A percentile compares a stretch with the other conserved stretches of the same genome.
Evolutionary conservation across 2,888 invertebrate genomes (phyloP).

Genomic region (Lobophora halterata): DNA sequence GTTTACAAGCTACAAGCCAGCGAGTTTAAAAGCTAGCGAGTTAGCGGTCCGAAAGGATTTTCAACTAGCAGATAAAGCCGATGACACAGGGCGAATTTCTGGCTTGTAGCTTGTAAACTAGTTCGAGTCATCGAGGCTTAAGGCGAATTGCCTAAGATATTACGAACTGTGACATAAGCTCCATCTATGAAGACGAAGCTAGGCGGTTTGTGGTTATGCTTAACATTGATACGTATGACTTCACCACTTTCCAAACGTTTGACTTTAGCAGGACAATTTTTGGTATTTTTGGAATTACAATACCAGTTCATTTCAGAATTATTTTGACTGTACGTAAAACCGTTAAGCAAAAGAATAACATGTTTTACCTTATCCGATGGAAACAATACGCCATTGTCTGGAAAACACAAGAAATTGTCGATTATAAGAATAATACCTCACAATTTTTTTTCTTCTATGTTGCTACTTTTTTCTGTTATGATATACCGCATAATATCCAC

Average conservation of each 20-base stretch:
- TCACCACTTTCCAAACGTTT: constrained; percentile 22
- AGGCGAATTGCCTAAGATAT: neutral
- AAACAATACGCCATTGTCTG: constrained; percentile 34
- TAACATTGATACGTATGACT: constrained; percentile 20
- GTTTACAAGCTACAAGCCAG: too few relatives aligned
- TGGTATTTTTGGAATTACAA: constrained; percentile 37
- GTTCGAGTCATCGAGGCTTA: too few relatives aligned
- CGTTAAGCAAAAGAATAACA: constrained; percentile 40
- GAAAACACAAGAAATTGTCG: neutral
- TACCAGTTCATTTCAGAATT: constrained; percentile 42
- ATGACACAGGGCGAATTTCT: too few relatives aligned
- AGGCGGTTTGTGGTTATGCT: constrained; percentile 38
- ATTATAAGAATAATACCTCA: too few relatives aligned
- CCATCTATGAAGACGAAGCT: constrained; percentile 16
- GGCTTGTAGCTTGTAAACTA: too few relatives aligned
- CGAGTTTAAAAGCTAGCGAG: too few relatives aligned
- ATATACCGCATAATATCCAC: too few relatives aligned
- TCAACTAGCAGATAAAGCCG: too few relatives aligned
- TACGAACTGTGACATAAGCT: neutral
- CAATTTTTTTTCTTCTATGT: too few relatives aligned
- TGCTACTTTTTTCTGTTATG: too few relatives aligned
- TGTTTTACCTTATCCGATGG: constrained; percentile 42
- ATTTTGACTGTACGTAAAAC: constrained; percentile 49
- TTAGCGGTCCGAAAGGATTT: too few relatives aligned
- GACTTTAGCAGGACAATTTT: constrained; percentile 35